Evolutionary conservation across 2,888 invertebrate genomes (phyloP).

Genomic region (Heterodera filipjevi): DNA sequence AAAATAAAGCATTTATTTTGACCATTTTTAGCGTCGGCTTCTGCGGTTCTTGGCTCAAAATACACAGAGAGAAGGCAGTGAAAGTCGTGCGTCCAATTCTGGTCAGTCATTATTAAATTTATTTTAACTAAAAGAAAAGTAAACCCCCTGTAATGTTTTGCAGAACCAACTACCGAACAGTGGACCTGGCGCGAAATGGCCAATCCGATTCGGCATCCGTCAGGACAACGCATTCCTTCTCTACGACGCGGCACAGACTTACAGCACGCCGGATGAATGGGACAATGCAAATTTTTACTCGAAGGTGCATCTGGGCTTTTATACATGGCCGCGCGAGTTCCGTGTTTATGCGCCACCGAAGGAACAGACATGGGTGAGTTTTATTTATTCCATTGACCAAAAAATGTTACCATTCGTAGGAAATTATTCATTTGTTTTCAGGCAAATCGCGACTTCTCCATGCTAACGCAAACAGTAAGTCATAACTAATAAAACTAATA

Average conservation of each 20-base stretch:
- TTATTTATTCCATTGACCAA: no score
- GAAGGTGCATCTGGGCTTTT: slow-evolving; percentile 72
- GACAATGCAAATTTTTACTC: slow-evolving; percentile 68
- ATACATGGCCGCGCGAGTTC: slow-evolving; percentile 70
- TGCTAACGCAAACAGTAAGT: background rate
- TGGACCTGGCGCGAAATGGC: slow-evolving; percentile 55
- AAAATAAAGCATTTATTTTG: no score
- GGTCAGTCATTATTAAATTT: background rate
- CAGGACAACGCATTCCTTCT: slow-evolving; percentile 79
- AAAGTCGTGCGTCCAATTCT: slow-evolving; percentile 37
- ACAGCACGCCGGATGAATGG: slow-evolving; percentile 73
- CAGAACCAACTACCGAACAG: slow-evolving; percentile 40
- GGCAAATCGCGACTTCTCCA: slow-evolving; percentile 21
- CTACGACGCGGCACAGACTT: slow-evolving; percentile 72
- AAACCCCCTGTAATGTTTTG: no score
- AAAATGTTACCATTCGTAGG: background rate
- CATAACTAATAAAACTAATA: background rate
- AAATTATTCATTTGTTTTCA: background rate
- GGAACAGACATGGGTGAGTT: slow-evolving; percentile 48
- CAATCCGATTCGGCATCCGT: slow-evolving; percentile 68
- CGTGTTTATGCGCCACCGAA: slow-evolving; percentile 52
- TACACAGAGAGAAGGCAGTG: slow-evolving; percentile 56
- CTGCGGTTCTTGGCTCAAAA: slow-evolving; percentile 56
- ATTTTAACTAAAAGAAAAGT: no score
- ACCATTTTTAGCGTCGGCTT: slow-evolving; percentile 57